Percentiles rank a stretch among this genome's conserved stretches.
phyloP scores from a whole-genome alignment of 37 sponge, comb jelly and placozoan species.

The Halisarca cf. caerulea region DNA sequence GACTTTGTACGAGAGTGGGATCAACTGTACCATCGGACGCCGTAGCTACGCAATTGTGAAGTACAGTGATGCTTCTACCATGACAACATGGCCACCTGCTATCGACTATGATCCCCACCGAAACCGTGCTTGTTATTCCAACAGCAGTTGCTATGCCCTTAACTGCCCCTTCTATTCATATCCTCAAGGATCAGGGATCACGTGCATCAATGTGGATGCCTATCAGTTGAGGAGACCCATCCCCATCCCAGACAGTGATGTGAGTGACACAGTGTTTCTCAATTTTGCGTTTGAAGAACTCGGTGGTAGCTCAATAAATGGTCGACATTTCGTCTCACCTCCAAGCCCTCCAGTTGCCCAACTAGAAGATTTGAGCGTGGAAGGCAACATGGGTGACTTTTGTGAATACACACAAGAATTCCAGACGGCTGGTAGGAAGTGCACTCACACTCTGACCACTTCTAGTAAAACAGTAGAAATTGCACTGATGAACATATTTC shows the following conservation, averaged over 20 bases:
- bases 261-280: background rate
- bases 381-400: background rate
- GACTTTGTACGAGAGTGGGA: background rate
- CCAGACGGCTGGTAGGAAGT: background rate
- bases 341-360: background rate
- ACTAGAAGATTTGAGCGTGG: background rate
- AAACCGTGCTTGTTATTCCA: background rate
- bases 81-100: background rate
- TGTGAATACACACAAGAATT: background rate
- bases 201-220: background rate
- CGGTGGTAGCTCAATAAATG: background rate
- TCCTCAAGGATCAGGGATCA: background rate
- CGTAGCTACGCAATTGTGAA: background rate
- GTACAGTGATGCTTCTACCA: background rate
- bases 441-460: background rate
- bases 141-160: background rate
- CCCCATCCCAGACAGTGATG: background rate
- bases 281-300: background rate
- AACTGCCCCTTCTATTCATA: background rate
- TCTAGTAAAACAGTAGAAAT: background rate
- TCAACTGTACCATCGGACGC: background rate
- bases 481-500: background rate
- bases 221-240: background rate
- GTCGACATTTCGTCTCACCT: background rate
- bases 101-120: background rate